These are phyloP conservation scores for Drosophila trapezifrons DNA, from an alignment of 1,140 invertebrate genomes.

Conservation along the genomic window DNA sequence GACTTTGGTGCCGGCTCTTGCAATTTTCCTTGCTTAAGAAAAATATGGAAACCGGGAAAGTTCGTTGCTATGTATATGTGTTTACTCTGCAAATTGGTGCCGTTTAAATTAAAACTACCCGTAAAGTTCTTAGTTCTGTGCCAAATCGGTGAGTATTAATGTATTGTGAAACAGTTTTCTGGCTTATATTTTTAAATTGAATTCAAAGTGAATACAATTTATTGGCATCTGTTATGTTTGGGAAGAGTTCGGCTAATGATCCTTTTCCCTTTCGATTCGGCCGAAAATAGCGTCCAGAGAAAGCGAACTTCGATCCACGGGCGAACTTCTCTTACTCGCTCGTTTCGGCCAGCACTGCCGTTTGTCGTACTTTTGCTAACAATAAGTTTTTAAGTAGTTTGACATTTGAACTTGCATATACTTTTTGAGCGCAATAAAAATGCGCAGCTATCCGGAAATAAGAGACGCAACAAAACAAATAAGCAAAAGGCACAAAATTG, in stretches of 20 bases:
- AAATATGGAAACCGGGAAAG: slow-evolving; percentile 22
- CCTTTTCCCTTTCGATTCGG: neutral
- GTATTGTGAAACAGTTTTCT: neutral
- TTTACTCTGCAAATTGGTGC: slow-evolving; percentile 10
- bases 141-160: neutral
- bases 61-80: neutral
- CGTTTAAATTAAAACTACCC: slow-evolving; percentile 10
- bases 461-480: slow-evolving; percentile 78
- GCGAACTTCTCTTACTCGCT: neutral
- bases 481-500: slow-evolving; percentile 58
- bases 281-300: neutral
- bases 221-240: no score
- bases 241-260: neutral
- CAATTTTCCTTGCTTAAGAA: slow-evolving; percentile 31
- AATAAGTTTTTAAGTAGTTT: slow-evolving; percentile 83
- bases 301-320: neutral
- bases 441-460: slow-evolving; percentile 79
- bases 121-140: neutral
- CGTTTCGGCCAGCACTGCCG: slow-evolving; percentile 15
- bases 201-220: neutral
- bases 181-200: neutral
- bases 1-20: slow-evolving; percentile 57
- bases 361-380: slow-evolving; percentile 74
- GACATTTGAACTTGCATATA: slow-evolving; percentile 81
- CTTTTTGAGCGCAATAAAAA: slow-evolving; percentile 78